Evolutionary conservation across 30 jellyfish, hydroid and myxozoan genomes (phyloP).

Genomic region (Aurelia aurita complex sp. Pacific): DNA sequence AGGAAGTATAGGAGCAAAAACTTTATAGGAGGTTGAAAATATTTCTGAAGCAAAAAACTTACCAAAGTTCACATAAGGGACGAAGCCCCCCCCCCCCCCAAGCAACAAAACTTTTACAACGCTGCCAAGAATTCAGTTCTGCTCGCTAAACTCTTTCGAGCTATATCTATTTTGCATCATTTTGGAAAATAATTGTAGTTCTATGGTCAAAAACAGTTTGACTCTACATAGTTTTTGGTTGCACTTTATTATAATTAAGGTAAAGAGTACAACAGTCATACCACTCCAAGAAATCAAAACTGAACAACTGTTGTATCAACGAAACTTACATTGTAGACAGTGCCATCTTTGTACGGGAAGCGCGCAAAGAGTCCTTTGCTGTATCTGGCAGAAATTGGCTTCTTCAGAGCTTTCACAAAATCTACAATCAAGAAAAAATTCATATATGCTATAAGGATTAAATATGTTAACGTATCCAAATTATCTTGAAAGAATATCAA

Average conservation of each 20-base stretch:
- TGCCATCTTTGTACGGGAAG: constrained; percentile 85
- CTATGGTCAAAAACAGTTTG: not conserved
- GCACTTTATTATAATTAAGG: not conserved
- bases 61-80: too few species aligned
- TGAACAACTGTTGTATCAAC: too few species aligned
- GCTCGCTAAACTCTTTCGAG: not conserved
- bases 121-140: not conserved
- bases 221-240: not conserved
- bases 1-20: too few species aligned
- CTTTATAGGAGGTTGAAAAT: too few species aligned
- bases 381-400: constrained; percentile 95
- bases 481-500: too few species aligned
- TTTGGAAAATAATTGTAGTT: not conserved
- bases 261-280: too few species aligned
- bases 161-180: not conserved
- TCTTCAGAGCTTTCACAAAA: constrained; percentile 75
- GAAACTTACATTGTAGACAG: constrained; percentile 82
- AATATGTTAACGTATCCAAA: too few species aligned
- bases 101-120: not conserved
- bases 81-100: too few species aligned
- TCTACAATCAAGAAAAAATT: constrained; percentile 31
- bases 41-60: too few species aligned
- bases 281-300: too few species aligned
- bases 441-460: too few species aligned
- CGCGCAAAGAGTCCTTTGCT: constrained; percentile 82